Conservation (phyloP, 1,140 invertebrate species). For the Zaprionus taronus region DNA sequence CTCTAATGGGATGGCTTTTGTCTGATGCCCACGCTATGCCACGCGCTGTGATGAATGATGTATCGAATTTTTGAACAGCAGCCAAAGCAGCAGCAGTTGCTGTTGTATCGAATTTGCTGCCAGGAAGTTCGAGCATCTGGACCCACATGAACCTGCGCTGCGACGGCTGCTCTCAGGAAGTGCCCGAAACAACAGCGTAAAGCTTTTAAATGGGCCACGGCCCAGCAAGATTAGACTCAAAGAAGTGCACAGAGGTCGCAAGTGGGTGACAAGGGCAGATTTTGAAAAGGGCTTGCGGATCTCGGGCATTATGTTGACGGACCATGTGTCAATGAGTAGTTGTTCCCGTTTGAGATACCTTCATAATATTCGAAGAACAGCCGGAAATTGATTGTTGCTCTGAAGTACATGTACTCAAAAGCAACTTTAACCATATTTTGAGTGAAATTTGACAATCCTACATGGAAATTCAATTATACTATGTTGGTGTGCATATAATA, state of each 20-base stretch:
- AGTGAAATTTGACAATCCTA: not conserved
- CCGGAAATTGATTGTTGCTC: not conserved
- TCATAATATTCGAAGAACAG: not conserved
- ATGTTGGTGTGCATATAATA: too few relatives aligned
- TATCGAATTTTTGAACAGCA: constrained; percentile 77
- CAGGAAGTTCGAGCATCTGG: constrained; percentile 47
- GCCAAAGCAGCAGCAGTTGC: constrained; percentile 25
- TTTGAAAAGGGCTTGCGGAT: not conserved
- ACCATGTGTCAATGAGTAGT: not conserved
- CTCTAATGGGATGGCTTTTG: constrained; percentile 57
- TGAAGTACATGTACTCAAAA: not conserved
- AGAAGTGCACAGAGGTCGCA: constrained; percentile 16
- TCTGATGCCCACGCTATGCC: constrained; percentile 35
- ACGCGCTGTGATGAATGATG: constrained; percentile 78
- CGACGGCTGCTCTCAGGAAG: constrained; percentile 48
- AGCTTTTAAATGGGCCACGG: constrained; percentile 72
- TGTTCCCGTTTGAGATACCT: not conserved
- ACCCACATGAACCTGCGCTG: constrained; percentile 23
- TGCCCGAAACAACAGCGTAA: constrained; percentile 75
- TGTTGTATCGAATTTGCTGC: constrained; percentile 44
- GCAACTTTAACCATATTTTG: not conserved
- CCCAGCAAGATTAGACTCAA: constrained; percentile 47
- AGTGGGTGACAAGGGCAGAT: constrained; percentile 31
- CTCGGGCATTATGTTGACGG: not conserved
- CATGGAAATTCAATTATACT: not conserved